Evolutionary conservation across 2,888 invertebrate species (phyloP), one percentile per base, ranked within the genome.

Genomic region (Idaea biselata): DNA sequence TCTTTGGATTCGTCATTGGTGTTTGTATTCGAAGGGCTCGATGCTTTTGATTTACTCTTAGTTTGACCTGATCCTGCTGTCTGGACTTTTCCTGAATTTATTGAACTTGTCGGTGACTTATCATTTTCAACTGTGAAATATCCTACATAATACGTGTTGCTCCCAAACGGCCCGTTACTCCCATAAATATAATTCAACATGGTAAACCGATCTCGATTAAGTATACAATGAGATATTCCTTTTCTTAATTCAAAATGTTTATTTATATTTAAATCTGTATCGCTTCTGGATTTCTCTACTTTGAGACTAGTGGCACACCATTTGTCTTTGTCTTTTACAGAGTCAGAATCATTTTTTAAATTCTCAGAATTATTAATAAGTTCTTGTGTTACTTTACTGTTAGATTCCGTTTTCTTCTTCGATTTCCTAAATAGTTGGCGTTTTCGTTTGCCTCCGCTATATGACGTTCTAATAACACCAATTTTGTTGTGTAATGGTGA

Each of bases 101-200:
- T 16, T 16, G 55, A 55, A 56, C 1, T 1, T 11, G 14, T 18
- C 18, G 56, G 56, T 18, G 18, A 6, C 56, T 56, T 18, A 61
- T 81, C 77, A 55, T 80, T 83, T 70, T 84, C 77, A 44, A 90
- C 84, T 31, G 86, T 88, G 71, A 84, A 86, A 74, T 89, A 91
- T 53, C 81, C 81, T 0, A 91, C 88, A 68, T 76, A 87, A 67
- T 87, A 89, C 16, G 86, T 78, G 69, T 78, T 73, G 62, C 84
- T 84, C 4, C 78, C 76, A 63, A 77, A 79, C 14, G 74, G 70
- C 14, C 73, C 77, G 18, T 65, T 68, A 55, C 80, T 78, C 8
- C 81, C 82, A 73, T 87, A 89, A 65, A 89, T 83, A 57, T 89
- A 88, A 67, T 82, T 77, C 59, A 84, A 77, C 18, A 83, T 72